A percentile compares a stretch with the other conserved stretches of the same genome.
These are phyloP conservation scores for Molossus alvarezi DNA, from an alignment of 2,797 vertebrate genomes.

Conservation along the genomic window DNA sequence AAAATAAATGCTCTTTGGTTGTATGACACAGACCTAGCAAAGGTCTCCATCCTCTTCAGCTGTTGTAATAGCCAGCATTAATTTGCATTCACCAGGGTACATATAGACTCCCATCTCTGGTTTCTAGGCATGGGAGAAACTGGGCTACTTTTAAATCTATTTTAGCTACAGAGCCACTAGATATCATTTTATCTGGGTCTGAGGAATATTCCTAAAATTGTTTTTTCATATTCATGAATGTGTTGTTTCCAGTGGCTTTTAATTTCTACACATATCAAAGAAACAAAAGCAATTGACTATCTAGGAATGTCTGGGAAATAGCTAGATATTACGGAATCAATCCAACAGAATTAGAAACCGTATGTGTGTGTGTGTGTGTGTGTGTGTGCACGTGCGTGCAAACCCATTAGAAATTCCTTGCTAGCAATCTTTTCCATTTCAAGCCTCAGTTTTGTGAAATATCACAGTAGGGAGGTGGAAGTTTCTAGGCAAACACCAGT, in stretches of 20 bases:
- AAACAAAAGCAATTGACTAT: conserved; percentile 80
- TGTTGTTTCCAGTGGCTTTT: conserved; percentile 80
- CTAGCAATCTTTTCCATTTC: conserved; percentile 45
- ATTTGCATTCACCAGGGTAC: conserved; percentile 72
- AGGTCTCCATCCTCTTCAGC: conserved; percentile 74
- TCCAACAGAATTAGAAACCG: conserved; percentile 69
- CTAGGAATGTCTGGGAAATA: conserved; percentile 78
- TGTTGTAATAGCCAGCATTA: conserved; percentile 63
- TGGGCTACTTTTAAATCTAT: conserved; percentile 82
- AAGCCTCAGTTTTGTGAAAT: conserved; percentile 68
- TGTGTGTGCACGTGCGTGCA: not conserved
- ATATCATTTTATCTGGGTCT: conserved; percentile 69
- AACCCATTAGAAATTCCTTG: conserved; percentile 78
- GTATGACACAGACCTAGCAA: accelerated
- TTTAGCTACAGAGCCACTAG: conserved; percentile 79
- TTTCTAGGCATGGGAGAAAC: conserved; percentile 78
- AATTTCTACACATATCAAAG: conserved; percentile 75
- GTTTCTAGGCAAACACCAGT: conserved; percentile 69
- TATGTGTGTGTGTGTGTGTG: not conserved
- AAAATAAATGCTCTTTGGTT: conserved; percentile 14
- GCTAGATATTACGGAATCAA: conserved; percentile 79
- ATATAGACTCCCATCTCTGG: not conserved
- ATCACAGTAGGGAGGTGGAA: conserved; percentile 47
- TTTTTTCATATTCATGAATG: conserved; percentile 84
- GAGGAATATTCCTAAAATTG: conserved; percentile 82